Base-by-base conservation (phyloP, 1,140 invertebrate species). In the Parapsyche elsis region DNA sequence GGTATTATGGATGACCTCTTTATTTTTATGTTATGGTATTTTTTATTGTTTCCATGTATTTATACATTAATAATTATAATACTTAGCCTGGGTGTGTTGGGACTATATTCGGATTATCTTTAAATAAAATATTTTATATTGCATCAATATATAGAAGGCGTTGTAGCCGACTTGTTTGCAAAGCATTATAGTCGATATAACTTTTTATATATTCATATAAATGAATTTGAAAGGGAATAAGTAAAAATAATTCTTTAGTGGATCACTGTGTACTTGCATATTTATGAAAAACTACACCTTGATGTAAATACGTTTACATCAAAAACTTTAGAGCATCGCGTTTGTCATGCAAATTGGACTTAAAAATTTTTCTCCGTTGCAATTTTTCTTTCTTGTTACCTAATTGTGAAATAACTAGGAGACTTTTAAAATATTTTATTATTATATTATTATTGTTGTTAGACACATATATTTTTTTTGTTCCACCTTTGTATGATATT, bases 51-150 rank as follows among this genome's bases (percentile, higher is more conserved):
- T 67, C 24, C 1, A 4, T 67, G 26, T 19, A 67, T 67, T 67
- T 67, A 67, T 67, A 26, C 26, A 21, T 61, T 67, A 61, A 38
- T 38, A 4, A 38, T 61, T 19, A 19, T 53, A 61, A 61, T 19
- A 61, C 30, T 38, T 38, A 38, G 30, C 30, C 30, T 38, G 23
- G 64, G 64, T 67, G 64, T 67, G 14, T 67, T 67, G 64, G 64
- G 64, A 67, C 64, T 23, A 67, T 67, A 26, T 67, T 67, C n/a
- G 14, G 19, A 19, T 19, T 9, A 9, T 19, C 21, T 9, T 61
- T 19, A 19, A 21, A 16, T 9, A 19, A 19, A 19, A 61, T 21
- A 61, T 19, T 19, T 61, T 61, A 19, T 19, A 19, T 61, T n/a
- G 57, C 57, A 61, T 61, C 57, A 21, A 21, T 61, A 21, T 61